Evolutionary conservation across 2,888 invertebrate species (phyloP).

Genomic region (Anarsia innoxiella): DNA sequence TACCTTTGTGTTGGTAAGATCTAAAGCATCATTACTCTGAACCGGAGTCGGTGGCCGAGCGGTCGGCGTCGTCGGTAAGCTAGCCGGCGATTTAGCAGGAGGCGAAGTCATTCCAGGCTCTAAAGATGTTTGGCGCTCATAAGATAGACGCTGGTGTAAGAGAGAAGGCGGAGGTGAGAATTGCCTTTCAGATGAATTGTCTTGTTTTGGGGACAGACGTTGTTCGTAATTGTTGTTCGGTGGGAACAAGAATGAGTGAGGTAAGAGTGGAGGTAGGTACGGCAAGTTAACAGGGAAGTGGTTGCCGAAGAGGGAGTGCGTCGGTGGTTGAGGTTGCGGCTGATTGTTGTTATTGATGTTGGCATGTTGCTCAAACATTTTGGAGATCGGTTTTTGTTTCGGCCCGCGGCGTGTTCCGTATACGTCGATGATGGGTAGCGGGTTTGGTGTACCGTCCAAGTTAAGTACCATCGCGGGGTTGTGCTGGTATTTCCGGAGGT

Average conservation of each 20-base stretch:
- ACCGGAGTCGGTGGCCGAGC: slow-evolving; percentile 29
- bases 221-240: slow-evolving; percentile 65
- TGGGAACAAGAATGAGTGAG: slow-evolving; percentile 65
- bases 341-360: slow-evolving; percentile 36
- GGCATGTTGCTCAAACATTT: slow-evolving; percentile 50
- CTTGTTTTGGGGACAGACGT: slow-evolving; percentile 45
- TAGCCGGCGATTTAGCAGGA: slow-evolving; percentile 41
- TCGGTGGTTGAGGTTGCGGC: slow-evolving; percentile 39
- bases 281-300: slow-evolving; percentile 65
- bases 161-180: slow-evolving; percentile 49
- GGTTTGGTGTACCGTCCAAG: slow-evolving; percentile 91
- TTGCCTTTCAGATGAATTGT: slow-evolving; percentile 36
- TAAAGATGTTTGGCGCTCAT: slow-evolving; percentile 27
- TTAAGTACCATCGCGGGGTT: slow-evolving; percentile 93
- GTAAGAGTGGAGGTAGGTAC: slow-evolving; percentile 63
- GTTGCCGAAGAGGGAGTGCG: slow-evolving; percentile 57
- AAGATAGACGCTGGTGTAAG: slow-evolving; percentile 55
- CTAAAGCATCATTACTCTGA: slow-evolving; percentile 65
- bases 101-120: slow-evolving; percentile 34
- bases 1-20: slow-evolving; percentile 71
- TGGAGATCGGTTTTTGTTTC: slow-evolving; percentile 73
- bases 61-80: slow-evolving; percentile 41
- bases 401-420: slow-evolving; percentile 93
- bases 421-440: slow-evolving; percentile 90
- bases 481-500: slow-evolving; percentile 93